Evolutionary conservation across 2,797 vertebrate genomes (phyloP).

Genomic region (Capromys pilorides): DNA sequence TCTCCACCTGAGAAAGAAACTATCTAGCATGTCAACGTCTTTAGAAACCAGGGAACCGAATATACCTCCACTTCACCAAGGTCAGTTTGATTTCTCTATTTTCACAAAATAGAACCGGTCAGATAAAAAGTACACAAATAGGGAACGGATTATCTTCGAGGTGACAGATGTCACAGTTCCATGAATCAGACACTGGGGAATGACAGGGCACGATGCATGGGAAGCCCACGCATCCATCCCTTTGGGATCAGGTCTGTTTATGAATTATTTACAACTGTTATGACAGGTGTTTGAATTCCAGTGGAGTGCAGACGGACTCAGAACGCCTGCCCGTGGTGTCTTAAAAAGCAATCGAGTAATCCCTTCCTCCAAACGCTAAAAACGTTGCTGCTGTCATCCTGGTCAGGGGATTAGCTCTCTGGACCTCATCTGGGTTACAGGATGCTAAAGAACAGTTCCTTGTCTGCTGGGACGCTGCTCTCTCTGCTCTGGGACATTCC

Average conservation of each 20-base stretch:
- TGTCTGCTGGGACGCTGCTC: constrained; percentile 57
- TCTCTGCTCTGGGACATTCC: constrained; percentile 50
- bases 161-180: constrained; percentile 31
- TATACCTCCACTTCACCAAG: not conserved
- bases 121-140: constrained; percentile 3
- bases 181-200: constrained; percentile 17
- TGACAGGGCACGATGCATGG: constrained; percentile 64
- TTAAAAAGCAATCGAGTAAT: constrained; percentile 73
- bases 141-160: constrained; percentile 7
- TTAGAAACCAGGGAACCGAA: constrained; percentile 23
- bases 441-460: constrained; percentile 19
- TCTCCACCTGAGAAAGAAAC: not conserved
- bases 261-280: constrained; percentile 67
- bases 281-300: constrained; percentile 70
- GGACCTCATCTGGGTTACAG: constrained; percentile 33
- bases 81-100: constrained; percentile 19
- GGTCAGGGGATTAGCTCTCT: constrained; percentile 58
- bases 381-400: constrained; percentile 55
- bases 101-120: not conserved
- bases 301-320: constrained; percentile 32
- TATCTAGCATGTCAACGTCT: not conserved
- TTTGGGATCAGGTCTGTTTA: constrained; percentile 49
- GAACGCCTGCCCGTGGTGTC: constrained; percentile 54
- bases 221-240: constrained; percentile 15
- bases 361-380: constrained; percentile 71